Percentiles rank a stretch among this genome's conserved stretches.
Evolutionary conservation across 37 sponge, comb jelly and placozoan genomes (phyloP).

Genomic region (Crambe crambe): DNA sequence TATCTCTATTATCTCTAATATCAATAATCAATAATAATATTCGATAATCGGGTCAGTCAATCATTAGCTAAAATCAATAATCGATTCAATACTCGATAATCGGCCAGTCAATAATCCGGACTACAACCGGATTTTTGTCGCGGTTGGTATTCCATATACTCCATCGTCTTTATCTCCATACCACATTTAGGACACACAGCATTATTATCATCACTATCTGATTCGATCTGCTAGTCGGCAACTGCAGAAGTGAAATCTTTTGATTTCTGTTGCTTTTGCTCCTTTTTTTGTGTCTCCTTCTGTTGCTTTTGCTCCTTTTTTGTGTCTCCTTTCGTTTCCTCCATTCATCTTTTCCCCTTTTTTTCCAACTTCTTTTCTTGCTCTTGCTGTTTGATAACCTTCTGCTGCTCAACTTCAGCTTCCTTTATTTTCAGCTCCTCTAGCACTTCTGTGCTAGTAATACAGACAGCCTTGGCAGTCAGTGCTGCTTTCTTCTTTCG

Average conservation of each 20-base stretch:
- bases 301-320: neutral
- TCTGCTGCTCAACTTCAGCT: neutral
- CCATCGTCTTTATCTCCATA: no score
- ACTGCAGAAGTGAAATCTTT: neutral
- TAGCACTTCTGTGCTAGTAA: neutral
- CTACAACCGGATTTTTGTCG: no score
- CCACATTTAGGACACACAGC: neutral
- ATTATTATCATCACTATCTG: no score
- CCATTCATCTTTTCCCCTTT: neutral
- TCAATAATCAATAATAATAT: no score
- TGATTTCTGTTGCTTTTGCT: neutral
- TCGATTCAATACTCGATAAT: no score
- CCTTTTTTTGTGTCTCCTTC: neutral
- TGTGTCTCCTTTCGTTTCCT: neutral
- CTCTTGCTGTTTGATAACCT: neutral
- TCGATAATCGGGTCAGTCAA: no score
- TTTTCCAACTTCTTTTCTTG: neutral
- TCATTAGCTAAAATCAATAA: no score
- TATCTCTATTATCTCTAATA: no score
- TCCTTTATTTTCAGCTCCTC: neutral
- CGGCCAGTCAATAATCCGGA: no score
- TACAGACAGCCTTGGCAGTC: neutral
- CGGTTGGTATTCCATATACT: no score
- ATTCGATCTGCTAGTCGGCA: neutral
- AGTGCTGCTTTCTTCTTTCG: neutral